phyloP scores from a whole-genome alignment of 1,140 invertebrate species.

The Pseudomyrmex flavicornis region DNA sequence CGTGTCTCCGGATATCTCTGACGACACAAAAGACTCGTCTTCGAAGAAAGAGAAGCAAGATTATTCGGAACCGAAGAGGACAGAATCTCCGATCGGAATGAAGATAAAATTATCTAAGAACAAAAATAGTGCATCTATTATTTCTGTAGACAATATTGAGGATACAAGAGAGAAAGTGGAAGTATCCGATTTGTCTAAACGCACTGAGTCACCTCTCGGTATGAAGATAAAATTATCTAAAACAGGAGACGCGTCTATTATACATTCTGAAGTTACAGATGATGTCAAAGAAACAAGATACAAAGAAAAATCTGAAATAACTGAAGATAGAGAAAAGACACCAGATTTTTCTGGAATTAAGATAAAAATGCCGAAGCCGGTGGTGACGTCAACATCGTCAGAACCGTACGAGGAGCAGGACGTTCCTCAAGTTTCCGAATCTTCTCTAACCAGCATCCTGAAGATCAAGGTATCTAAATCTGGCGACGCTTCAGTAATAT shows the following conservation, averaged over 20 bases:
- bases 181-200: slow-evolving; percentile 69
- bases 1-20: slow-evolving; percentile 73
- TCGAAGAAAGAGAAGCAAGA: slow-evolving; percentile 72
- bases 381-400: slow-evolving; percentile 17
- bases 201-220: slow-evolving; percentile 76
- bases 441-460: slow-evolving; percentile 51
- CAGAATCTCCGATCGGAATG: slow-evolving; percentile 80
- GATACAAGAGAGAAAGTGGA: slow-evolving; percentile 76
- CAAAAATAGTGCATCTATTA: slow-evolving; percentile 77
- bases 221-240: slow-evolving; percentile 77
- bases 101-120: slow-evolving; percentile 81
- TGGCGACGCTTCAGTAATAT: slow-evolving; percentile 57
- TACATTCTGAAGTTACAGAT: slow-evolving; percentile 70
- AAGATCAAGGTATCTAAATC: slow-evolving; percentile 70
- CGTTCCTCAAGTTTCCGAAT: slow-evolving; percentile 25
- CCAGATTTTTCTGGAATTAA: slow-evolving; percentile 48
- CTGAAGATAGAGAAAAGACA: slow-evolving; percentile 36
- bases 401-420: slow-evolving; percentile 52
- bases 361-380: slow-evolving; percentile 51
- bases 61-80: slow-evolving; percentile 73
- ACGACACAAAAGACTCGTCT: slow-evolving; percentile 58
- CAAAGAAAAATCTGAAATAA: slow-evolving; percentile 65
- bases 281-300: slow-evolving; percentile 64
- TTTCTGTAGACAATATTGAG: slow-evolving; percentile 69
- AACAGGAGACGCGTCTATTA: slow-evolving; percentile 75